phyloP scores from a whole-genome alignment of 2,113 vertebrate genomes.

The Eira barbara region DNA sequence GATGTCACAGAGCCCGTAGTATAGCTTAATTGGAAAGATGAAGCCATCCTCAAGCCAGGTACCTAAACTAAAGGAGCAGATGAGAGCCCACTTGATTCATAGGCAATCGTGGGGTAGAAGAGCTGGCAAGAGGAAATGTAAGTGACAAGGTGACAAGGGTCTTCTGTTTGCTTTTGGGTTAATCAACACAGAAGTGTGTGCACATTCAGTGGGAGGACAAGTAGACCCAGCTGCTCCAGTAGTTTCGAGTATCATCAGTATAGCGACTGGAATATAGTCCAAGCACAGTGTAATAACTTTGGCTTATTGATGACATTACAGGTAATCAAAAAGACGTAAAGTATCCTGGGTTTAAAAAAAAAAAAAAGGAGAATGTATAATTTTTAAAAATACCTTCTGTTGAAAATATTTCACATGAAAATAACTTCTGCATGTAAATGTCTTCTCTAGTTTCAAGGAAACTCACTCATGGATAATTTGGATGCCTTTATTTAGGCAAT shows the following conservation, averaged over 20 bases:
- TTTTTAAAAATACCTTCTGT: neutral
- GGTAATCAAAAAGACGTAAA: neutral
- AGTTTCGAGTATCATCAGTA: neutral
- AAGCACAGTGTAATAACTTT: neutral
- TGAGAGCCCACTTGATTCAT: neutral
- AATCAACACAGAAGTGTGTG: neutral
- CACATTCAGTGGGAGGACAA: neutral
- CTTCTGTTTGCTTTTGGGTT: neutral
- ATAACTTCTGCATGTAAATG: neutral
- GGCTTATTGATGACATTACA: neutral
- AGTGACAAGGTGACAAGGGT: neutral
- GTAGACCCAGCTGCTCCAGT: neutral
- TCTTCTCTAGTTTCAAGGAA: neutral
- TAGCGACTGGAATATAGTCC: neutral
- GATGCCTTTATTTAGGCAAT: neutral
- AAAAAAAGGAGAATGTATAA: neutral
- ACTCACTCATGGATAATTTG: conserved; percentile 3
- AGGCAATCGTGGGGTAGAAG: neutral
- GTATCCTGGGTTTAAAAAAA: neutral
- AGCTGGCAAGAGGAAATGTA: neutral
- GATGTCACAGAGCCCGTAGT: neutral
- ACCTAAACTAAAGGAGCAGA: conserved; percentile 27
- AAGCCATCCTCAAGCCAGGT: conserved; percentile 44
- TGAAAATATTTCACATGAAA: conserved; percentile 11
- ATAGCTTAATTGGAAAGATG: conserved; percentile 22